Conservation (phyloP, 2,888 invertebrate species). For the Andrena praecox region DNA sequence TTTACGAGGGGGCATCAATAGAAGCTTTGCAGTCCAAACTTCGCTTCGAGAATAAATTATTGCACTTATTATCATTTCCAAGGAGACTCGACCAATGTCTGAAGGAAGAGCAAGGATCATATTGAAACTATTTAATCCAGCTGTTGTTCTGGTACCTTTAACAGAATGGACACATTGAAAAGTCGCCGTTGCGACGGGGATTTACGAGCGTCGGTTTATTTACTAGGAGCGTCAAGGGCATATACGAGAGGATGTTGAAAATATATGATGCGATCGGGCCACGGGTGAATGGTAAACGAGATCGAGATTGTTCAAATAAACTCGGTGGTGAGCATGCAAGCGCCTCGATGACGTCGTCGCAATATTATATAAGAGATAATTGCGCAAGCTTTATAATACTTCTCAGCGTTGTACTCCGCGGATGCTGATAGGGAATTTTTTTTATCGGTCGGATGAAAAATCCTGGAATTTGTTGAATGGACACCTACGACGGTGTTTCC, state of each 20-base stretch:
- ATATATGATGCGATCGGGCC: conserved; percentile 26
- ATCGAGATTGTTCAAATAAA: conserved; percentile 52
- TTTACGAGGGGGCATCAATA: no score
- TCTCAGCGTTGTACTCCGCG: neutral
- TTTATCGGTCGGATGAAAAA: neutral
- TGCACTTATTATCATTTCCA: conserved; percentile 36
- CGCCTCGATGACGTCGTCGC: conserved; percentile 5
- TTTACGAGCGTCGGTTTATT: conserved; percentile 64
- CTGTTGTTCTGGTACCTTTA: conserved; percentile 65
- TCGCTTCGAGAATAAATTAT: neutral
- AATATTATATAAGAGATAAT: conserved; percentile 7
- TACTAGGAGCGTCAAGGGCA: conserved; percentile 17
- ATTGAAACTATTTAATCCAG: conserved; percentile 53
- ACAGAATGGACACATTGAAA: conserved; percentile 54
- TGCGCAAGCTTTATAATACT: neutral
- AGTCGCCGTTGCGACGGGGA: conserved; percentile 16
- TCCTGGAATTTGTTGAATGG: neutral
- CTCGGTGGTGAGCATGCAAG: conserved; percentile 12
- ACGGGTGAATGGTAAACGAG: conserved; percentile 37
- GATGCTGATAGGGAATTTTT: neutral
- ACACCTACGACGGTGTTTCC: no score
- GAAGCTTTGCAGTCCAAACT: no score
- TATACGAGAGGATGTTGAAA: conserved; percentile 27
- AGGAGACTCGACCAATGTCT: conserved; percentile 28
- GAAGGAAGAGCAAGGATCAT: conserved; percentile 39